Evolutionary conservation across 2,797 vertebrate genomes (phyloP), one percentile per base, ranked within the genome.

Genomic region (Mareca strepera): DNA sequence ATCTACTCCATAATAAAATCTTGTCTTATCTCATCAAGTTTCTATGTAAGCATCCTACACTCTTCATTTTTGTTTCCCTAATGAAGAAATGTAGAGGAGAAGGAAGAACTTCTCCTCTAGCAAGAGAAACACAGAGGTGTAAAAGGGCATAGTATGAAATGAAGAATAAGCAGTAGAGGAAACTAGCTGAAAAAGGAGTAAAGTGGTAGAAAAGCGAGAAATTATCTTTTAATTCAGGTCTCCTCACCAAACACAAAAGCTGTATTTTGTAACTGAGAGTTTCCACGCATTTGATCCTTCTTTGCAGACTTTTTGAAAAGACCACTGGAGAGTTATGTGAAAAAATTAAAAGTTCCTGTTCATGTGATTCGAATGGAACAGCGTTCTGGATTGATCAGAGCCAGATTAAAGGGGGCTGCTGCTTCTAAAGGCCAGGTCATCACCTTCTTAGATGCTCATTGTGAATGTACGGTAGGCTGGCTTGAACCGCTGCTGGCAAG

Each of bases 361-460:
- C 98, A 98, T 68, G 99, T 99, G 70, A 98, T 99, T 96, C 98
- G 99, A 96, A 99, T 99, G 99, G 99, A 99, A 89, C 99, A 99
- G 88, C 98, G 99, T 69, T 99, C 99, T 14, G 99, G 99, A 78
- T 98, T 99, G 88, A 99, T 99, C 90, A 98, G 99, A 53, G 99
- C 99, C 75, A 98, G 99, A 63, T 98, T 99, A 93, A 99, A 99
- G 97, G 99, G 99, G 67, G 99, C 99, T 9, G 99, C 99, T 35
- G 97, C 99, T 90, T 99, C 99, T 80, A 99, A 99, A 63, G 99
- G 99, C 93, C 99, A 99, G 97, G 99, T 99, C 96, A 99, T 99
- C 97, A 99, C 99, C 93, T 99, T 99, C 96, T 97, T 99, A 96
- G 99, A 99, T 82, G 99, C 99, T 93, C 99, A 99, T 97, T 99